phyloP scores from a whole-genome alignment of 2,888 invertebrate species.

The Tenodera sinensis region DNA sequence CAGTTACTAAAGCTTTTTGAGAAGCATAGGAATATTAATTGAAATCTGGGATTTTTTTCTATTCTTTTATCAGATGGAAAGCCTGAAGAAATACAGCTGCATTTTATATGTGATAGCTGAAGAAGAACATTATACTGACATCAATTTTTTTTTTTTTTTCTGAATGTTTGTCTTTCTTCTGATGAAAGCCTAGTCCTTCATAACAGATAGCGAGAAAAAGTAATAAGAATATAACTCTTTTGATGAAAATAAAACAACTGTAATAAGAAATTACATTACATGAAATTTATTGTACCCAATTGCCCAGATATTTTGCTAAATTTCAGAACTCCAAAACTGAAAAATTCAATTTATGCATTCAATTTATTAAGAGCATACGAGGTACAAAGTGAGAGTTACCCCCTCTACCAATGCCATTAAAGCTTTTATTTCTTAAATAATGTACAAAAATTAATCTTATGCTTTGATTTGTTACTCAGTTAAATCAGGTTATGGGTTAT shows the following conservation, averaged over 20 bases:
- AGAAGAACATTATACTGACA: background rate
- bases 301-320: background rate
- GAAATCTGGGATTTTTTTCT: background rate
- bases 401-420: too few species aligned
- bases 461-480: too few species aligned
- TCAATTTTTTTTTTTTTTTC: background rate
- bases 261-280: background rate
- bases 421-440: too few species aligned
- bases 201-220: too few species aligned
- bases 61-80: background rate
- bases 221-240: background rate
- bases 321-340: background rate
- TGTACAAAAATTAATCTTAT: too few species aligned
- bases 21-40: background rate
- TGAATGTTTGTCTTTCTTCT: background rate
- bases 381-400: too few species aligned
- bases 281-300: background rate
- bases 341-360: too few species aligned
- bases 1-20: background rate
- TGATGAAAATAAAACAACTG: background rate
- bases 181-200: background rate
- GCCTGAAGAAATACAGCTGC: background rate
- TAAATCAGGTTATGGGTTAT: too few species aligned
- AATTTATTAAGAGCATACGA: too few species aligned
- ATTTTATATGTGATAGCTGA: background rate